Evolutionary conservation across 2,888 invertebrate genomes (phyloP), one percentile per base, ranked within the genome.

Genomic region (Candidula unifasciata): DNA sequence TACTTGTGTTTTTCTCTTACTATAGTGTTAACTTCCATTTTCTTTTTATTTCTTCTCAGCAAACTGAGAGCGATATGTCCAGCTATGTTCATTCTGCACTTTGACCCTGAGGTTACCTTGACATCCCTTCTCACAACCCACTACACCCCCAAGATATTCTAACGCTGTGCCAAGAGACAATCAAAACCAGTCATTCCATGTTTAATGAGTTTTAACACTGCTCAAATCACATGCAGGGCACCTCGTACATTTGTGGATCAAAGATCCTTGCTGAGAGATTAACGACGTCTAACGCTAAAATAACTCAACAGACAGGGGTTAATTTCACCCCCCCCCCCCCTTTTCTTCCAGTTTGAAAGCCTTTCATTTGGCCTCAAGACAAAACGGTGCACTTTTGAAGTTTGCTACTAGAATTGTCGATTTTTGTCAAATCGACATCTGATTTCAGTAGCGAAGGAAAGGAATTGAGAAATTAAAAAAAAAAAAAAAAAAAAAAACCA

Each of bases 261-360:
- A 74, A 74, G 74, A 30, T 18, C 30, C 30, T 10, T 16, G 74
- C 30, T 37, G 74, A 54, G 74, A 74, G 54, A 52, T 74, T 74
- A 30, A 54, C 74, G 74, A 74, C 27, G 30, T 27, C 33, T 74
- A 54, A 54, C 52, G 74, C 30, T 54, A 54, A 74, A 74, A 74
- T 74, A 74, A 74, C 74, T 74, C 74, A 74, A 74, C 74, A 74
- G 30, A 54, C 74, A 54, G 54, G 74, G 52, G 74, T 54, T 74
- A 74, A 74, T 74, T 74, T 74, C 74, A n/a, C n/a, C n/a, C n/a
- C n/a, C n/a, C n/a, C n/a, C n/a, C n/a, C n/a, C n/a, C n/a, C n/a
- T n/a, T n/a, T n/a, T n/a, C n/a, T n/a, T n/a, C 54, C 44, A 30
- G 30, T 74, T 74, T 74, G 54, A 74, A 54, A 54, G 74, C 74